Evolutionary conservation across 2,888 invertebrate genomes (phyloP), one percentile per base, ranked within the genome.

Genomic region (Orchesella flavescens): DNA sequence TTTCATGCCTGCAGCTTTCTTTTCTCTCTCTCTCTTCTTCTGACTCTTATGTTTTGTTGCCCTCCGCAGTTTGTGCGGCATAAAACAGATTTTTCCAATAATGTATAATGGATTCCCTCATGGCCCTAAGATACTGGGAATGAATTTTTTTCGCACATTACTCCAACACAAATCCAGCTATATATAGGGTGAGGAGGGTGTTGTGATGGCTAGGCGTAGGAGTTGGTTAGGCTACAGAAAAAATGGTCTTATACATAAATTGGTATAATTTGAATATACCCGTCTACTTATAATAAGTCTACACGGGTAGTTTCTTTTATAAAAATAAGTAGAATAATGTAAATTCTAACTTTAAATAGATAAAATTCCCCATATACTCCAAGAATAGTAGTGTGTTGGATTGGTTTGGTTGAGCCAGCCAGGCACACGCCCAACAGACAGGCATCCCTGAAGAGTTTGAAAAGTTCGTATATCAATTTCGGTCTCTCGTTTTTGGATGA

Each of bases 1-100:
- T 87, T 86, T 84, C 84, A 80, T 74, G 66, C 68, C 73, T 55
- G 65, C 23, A 79, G 65, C 72, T 57, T 78, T 71, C 69, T 19
- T 55, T 68, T n/a, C 65, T 24, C 46, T 59, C 23, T 69, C 23
- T 46, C 69, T 23, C 61, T 24, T 46, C 69, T 23, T 49, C n/a
- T 44, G 17, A 23, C 34, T 34, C 53, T 44, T 34, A 34, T 34
- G 34, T 34, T 34, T 34, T 34, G 34, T 34, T 34, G 34, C 34
- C 34, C 34, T 34, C 34, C 34, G 61, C 19, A 57, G 69, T 63
- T 44, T 63, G 49, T 65, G 53, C 23, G 49, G 75, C 75, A 49
- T 75, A 65, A 75, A 75, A 65, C 65, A 65, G 65, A 75, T 75
- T 68, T 75, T 73, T 75, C 65, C 75, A 75, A 75, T 53, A 73